Evolutionary conservation across 2,888 invertebrate species (phyloP), one percentile per base, ranked within the genome.

Genomic region (Platycheirus rosarum): DNA sequence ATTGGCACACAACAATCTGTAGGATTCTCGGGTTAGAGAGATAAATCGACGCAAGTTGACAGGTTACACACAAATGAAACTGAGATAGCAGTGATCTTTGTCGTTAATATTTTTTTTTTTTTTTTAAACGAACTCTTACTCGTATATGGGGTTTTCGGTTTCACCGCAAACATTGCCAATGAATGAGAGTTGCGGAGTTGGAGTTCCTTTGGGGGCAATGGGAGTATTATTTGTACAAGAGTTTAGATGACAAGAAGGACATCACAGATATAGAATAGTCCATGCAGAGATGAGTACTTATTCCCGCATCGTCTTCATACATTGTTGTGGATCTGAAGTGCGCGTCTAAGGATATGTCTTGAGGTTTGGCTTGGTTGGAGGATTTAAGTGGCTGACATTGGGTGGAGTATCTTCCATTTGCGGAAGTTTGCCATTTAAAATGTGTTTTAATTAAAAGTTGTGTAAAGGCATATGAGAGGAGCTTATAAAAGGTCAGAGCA

Each of bases 51-150:
- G 76, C 77, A 77, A 70, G 77, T 79, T 85, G 85, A 85, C 85
- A 85, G 85, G 70, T 85, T 84, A 85, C 85, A 85, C 84, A 85
- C 84, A 84, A 85, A 85, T 85, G 85, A 85, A 85, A 85, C 82
- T 57, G 84, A 80, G 77, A 82, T 82, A 80, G 77, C 71, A 77
- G 68, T 74, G 76, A 84, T 78, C 66, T 68, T 71, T 71, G 71
- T 77, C 66, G 35, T 53, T 51, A 16, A 7, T 20, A 16, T 55
- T 55, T 40, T 40, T 48, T 53, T 63, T 49, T 46, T 70, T 26
- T 48, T 8, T 48, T 40, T 48, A 8, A 51, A n/a, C n/a, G n/a
- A n/a, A n/a, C n/a, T 20, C 11, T 23, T 40, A 26, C 49, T 65
- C 26, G 40, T 70, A 66, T 76, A 71, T 49, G 55, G 42, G 55